phyloP scores from a whole-genome alignment of 2,888 invertebrate species.

The Hemistola chrysoprasaria region DNA sequence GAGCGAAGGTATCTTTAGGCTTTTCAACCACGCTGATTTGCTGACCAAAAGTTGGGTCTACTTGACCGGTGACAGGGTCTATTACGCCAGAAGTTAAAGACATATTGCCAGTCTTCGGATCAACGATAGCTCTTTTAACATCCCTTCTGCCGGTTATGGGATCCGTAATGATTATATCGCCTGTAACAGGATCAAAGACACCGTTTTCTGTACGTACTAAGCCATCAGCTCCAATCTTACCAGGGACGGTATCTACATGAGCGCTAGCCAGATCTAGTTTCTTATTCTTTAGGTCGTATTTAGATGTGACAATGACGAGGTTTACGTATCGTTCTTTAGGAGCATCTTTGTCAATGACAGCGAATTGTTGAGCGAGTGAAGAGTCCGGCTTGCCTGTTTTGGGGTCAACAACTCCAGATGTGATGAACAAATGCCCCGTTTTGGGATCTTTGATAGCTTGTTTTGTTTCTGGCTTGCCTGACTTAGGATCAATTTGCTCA shows the following conservation, averaged over 20 bases:
- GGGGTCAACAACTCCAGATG: conserved; percentile 80
- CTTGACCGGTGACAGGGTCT: conserved; percentile 77
- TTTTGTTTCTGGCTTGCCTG: conserved; percentile 81
- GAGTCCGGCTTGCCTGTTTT: conserved; percentile 78
- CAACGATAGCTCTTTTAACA: conserved; percentile 82
- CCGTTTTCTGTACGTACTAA: conserved; percentile 81
- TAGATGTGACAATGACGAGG: conserved; percentile 76
- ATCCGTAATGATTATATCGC: conserved; percentile 78
- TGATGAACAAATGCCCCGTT: conserved; percentile 70
- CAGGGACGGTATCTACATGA: conserved; percentile 55
- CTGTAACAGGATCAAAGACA: conserved; percentile 77
- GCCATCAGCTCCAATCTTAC: conserved; percentile 58
- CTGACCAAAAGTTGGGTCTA: conserved; percentile 77
- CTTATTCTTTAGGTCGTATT: conserved; percentile 75
- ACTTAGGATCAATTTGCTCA: conserved; percentile 78
- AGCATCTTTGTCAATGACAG: conserved; percentile 61
- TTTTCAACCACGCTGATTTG: conserved; percentile 60
- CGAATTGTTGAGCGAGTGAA: conserved; percentile 76
- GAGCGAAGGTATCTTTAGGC: conserved; percentile 49
- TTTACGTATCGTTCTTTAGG: conserved; percentile 63
- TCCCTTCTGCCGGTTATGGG: conserved; percentile 83
- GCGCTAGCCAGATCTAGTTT: conserved; percentile 69
- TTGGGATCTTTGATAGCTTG: conserved; percentile 80
- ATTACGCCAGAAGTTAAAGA: conserved; percentile 75
- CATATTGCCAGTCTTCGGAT: conserved; percentile 82